Evolutionary conservation across 2,113 vertebrate genomes (phyloP).

Genomic region (Sakesphorus luctuosus): DNA sequence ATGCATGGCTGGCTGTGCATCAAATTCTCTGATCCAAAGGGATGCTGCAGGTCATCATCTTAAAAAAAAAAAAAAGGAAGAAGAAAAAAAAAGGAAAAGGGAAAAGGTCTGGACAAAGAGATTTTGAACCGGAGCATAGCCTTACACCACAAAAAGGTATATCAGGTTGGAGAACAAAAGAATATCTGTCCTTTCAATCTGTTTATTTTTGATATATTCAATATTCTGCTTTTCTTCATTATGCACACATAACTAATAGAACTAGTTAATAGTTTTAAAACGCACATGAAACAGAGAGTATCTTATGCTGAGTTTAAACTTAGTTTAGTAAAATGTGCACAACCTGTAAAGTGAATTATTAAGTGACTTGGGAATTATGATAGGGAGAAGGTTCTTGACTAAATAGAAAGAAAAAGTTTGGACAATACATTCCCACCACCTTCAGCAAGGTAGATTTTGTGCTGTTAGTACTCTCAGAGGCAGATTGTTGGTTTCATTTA

Average conservation of each 20-base stretch:
- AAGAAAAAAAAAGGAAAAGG: fast-evolving
- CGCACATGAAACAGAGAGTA: neutral
- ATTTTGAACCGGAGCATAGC: neutral
- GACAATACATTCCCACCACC: neutral
- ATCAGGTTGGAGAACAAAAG: neutral
- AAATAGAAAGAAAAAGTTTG: neutral
- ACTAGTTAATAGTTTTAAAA: neutral
- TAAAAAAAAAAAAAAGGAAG: neutral
- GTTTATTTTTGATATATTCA: neutral
- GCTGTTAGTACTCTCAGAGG: neutral
- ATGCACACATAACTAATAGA: neutral
- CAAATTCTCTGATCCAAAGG: slow-evolving; percentile 46
- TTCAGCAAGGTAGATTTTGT: neutral
- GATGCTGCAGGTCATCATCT: slow-evolving; percentile 15
- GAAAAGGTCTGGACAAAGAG: neutral
- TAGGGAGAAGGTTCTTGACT: neutral
- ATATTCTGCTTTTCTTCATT: neutral
- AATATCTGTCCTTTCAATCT: neutral
- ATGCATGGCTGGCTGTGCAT: slow-evolving; percentile 56
- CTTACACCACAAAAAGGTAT: neutral
- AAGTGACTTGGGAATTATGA: neutral
- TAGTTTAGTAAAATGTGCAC: neutral
- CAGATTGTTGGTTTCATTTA: neutral
- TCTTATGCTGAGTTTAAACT: neutral
- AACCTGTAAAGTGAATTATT: neutral